Conservation (phyloP, 2,797 vertebrate genomes). For the Chloroceryle amazona region DNA sequence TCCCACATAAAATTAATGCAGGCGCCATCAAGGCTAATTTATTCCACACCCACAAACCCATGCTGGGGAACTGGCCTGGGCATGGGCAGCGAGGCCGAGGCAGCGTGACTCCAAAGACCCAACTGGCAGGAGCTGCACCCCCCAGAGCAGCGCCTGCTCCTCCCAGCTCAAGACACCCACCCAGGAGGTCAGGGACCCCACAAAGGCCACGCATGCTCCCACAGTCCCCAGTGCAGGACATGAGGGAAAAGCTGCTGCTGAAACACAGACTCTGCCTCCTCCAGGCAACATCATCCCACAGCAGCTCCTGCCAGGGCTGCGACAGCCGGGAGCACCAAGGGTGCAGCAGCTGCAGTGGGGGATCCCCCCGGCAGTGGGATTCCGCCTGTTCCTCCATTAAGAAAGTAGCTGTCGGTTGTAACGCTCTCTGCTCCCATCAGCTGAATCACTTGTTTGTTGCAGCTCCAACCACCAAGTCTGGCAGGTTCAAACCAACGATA, state of each 20-base stretch:
- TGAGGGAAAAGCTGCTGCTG: fast-evolving
- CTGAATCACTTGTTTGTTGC: neutral
- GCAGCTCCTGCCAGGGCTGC: neutral
- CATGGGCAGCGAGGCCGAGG: neutral
- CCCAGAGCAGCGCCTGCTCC: neutral
- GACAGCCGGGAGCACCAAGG: neutral
- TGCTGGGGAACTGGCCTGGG: conserved; percentile 7
- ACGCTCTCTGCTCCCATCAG: neutral
- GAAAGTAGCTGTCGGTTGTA: neutral
- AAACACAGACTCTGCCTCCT: neutral
- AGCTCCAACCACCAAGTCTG: neutral
- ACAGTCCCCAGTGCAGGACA: fast-evolving
- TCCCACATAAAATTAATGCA: conserved; percentile 62
- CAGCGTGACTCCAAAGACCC: neutral
- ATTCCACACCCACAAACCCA: neutral
- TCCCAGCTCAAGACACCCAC: neutral
- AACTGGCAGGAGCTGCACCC: neutral
- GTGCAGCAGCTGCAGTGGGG: neutral
- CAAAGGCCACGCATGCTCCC: fast-evolving
- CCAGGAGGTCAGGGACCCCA: neutral
- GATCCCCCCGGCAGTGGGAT: neutral
- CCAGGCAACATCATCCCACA: fast-evolving
- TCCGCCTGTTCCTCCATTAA: neutral
- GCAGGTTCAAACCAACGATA: neutral
- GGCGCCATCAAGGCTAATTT: conserved; percentile 48